phyloP scores from a whole-genome alignment of 2,113 vertebrate species.

The Turdus rufiventris region DNA sequence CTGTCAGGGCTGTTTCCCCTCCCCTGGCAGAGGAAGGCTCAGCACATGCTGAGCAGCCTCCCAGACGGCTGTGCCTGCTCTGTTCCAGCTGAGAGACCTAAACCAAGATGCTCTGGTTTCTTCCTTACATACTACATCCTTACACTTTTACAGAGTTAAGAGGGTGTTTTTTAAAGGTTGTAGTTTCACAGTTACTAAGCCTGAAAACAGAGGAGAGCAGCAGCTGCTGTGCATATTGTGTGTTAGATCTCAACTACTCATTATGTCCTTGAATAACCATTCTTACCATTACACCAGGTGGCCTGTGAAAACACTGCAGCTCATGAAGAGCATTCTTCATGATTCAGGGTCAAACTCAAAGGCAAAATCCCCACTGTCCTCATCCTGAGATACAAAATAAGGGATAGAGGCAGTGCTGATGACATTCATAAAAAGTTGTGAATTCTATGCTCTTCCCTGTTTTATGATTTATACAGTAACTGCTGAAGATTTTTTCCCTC shows the following conservation, averaged over 20 bases:
- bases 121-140: not conserved
- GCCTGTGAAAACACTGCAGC: conserved; percentile 1
- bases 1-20: not conserved
- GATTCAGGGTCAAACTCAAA: not conserved
- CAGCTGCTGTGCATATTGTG: not conserved
- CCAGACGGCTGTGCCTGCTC: not conserved
- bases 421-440: not conserved
- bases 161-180: not conserved
- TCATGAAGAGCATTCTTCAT: not conserved
- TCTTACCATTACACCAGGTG: conserved; percentile 8
- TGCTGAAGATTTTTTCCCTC: not conserved
- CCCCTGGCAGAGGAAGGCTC: not conserved
- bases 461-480: not conserved
- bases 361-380: not conserved
- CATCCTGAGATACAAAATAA: not conserved
- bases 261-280: not conserved
- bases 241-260: not conserved
- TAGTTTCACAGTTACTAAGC: not conserved
- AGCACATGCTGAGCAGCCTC: not conserved
- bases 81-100: not conserved
- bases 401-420: not conserved
- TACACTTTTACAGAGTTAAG: not conserved
- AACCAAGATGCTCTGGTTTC: not conserved
- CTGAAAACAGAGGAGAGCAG: not conserved
- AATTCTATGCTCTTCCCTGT: not conserved